Base-by-base conservation (phyloP, 2,797 vertebrate genomes). In the Coregonus sp. region DNA sequence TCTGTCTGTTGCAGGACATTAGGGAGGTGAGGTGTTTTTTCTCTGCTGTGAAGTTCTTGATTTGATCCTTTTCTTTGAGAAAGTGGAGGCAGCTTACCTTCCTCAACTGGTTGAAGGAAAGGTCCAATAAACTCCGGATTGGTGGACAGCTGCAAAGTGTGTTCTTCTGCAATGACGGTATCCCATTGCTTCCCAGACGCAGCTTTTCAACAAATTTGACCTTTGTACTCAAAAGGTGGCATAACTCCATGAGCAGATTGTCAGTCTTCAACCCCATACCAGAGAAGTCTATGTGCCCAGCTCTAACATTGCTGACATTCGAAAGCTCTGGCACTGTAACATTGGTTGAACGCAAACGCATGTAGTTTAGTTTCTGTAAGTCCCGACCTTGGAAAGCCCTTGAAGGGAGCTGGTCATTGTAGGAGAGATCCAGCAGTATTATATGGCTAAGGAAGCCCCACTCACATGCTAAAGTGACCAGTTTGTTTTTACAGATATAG, bases 251-350 rank as follows among this genome's bases (percentile, higher is more conserved):
- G 11, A 87, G 25, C 51, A 63, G n/a, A 7, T 4, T 70, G 31
- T 72, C 40, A 50, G 81, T 82, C 3, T 80, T 82, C n/a, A 94
- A 76, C 73, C 82, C 75, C 40, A 88, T 90, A 37, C 82, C 92
- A 37, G 94, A 92, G 75, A 94, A 95, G 82, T 95, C 92, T 18
- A 95, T 71, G 0, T 82, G 47, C 54, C 67, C 2, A 50, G 85
- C 50, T 0, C 1, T 70, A 40, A 94, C 68, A 0, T 93, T 92
- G 51, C 85, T 94, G 63, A 75, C 67, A 1, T 86, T 87, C 67
- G 95, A 88, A 74, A 95, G 86, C 35, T 80, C 75, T 20, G 72
- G 25, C 16, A 90, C 40, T 0, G 84, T 85, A 31, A 95, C 89
- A n/a, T 71, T 79, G 7, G 94, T 94, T 63, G 84, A 91, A 51